Evolutionary conservation across 2,888 invertebrate genomes (phyloP).

Genomic region (Cephus pulcher): DNA sequence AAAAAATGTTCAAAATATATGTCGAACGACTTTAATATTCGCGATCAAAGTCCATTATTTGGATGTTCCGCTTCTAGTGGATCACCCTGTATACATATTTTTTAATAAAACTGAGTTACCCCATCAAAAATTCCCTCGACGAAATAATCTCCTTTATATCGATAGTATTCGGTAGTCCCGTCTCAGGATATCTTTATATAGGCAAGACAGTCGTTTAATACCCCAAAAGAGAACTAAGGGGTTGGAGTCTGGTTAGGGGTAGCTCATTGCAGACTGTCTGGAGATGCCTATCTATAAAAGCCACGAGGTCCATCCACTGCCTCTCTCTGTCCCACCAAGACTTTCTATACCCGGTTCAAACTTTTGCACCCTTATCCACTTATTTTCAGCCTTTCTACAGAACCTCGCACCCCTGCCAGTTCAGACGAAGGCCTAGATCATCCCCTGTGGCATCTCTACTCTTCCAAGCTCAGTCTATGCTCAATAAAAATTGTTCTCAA

Average conservation of each 20-base stretch:
- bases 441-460: neutral
- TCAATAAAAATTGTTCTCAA: neutral
- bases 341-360: neutral
- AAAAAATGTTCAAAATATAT: neutral
- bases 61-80: too few species aligned
- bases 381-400: neutral
- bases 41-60: too few species aligned
- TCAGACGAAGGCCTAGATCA: neutral
- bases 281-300: conserved; percentile 20
- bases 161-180: too few species aligned
- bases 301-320: neutral
- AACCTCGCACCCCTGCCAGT: neutral
- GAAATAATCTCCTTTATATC: too few species aligned
- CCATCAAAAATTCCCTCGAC: too few species aligned
- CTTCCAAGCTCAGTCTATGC: neutral
- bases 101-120: too few species aligned
- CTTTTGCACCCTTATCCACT: neutral
- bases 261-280: conserved; percentile 18
- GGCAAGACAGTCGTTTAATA: conserved; percentile 21
- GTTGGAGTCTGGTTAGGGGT: neutral
- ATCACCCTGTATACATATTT: too few species aligned
- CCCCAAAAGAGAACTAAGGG: conserved; percentile 4
- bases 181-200: conserved; percentile 1
- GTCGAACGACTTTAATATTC: too few species aligned
- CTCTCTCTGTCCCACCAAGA: neutral